These are phyloP conservation scores for Salvator merianae DNA, from an alignment of 2,113 vertebrate genomes.

Conservation along the genomic window DNA sequence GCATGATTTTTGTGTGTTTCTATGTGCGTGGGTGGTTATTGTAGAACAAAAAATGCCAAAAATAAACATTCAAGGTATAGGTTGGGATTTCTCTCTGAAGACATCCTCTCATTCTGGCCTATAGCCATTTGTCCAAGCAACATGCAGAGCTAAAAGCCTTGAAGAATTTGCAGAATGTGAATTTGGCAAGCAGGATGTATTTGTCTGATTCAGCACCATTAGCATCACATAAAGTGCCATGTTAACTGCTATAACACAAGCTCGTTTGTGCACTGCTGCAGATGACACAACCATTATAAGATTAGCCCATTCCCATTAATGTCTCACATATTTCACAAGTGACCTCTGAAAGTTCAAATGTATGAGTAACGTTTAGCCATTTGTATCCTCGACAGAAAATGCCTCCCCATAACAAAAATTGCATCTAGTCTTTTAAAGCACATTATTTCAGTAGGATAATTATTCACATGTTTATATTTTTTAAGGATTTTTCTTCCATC, in stretches of 20 bases:
- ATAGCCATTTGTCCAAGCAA: background rate
- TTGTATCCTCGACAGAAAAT: conserved; percentile 4
- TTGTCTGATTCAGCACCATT: background rate
- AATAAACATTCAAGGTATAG: background rate
- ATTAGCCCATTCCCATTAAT: background rate
- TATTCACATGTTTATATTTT: conserved; percentile 15
- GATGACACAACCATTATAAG: background rate
- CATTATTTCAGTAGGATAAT: background rate
- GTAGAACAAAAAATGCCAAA: too few species aligned
- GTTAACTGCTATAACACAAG: background rate
- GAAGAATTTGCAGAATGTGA: background rate
- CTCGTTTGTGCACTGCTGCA: background rate
- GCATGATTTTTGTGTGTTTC: too few species aligned
- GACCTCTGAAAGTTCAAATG: background rate
- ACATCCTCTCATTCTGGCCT: background rate
- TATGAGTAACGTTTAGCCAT: conserved; percentile 4
- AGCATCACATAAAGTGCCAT: background rate
- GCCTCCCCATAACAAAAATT: background rate
- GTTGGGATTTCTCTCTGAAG: background rate
- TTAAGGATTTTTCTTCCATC: conserved; percentile 9
- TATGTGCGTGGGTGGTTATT: too few species aligned
- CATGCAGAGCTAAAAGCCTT: background rate
- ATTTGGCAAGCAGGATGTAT: background rate
- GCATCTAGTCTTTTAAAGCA: background rate
- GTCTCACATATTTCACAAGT: background rate